Percentiles rank a stretch among this genome's conserved stretches.
phyloP scores from a whole-genome alignment of 2,888 invertebrate species.

The Ethmia dodecea region DNA sequence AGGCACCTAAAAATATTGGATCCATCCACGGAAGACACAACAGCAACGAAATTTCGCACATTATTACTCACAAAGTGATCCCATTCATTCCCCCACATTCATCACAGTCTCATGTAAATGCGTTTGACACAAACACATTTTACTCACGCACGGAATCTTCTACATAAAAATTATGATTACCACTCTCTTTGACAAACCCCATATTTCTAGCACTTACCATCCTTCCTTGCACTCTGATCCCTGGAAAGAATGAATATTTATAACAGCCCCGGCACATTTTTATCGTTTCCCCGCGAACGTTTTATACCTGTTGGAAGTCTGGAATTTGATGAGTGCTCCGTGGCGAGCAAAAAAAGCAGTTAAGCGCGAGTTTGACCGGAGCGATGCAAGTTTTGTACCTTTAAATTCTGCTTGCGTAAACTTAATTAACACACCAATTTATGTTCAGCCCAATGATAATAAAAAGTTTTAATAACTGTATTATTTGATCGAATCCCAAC shows the following conservation, averaged over 20 bases:
- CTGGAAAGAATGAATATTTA: conserved; percentile 63
- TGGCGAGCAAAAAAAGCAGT: too few species aligned
- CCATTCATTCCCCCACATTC: conserved; percentile 29
- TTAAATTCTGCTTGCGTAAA: too few species aligned
- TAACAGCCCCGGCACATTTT: conserved; percentile 50
- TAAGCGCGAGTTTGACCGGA: too few species aligned
- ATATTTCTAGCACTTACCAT: conserved; percentile 56
- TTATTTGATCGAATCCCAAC: too few species aligned
- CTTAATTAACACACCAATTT: too few species aligned
- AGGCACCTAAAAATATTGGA: conserved; percentile 2
- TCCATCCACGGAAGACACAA: conserved; percentile 1
- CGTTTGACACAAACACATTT: conserved; percentile 23
- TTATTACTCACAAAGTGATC: conserved; percentile 18
- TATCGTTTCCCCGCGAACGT: conserved; percentile 58
- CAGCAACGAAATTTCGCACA: conserved; percentile 10
- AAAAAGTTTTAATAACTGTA: too few species aligned
- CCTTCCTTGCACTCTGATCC: conserved; percentile 16
- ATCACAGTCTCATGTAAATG: conserved; percentile 29
- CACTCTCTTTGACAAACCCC: conserved; percentile 53
- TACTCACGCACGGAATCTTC: conserved; percentile 27
- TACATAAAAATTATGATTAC: conserved; percentile 65
- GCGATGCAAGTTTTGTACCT: too few species aligned
- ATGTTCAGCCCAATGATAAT: too few species aligned
- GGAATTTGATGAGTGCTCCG: too few species aligned
- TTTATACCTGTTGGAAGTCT: too few species aligned